Conservation (phyloP, 2,113 vertebrate genomes). For the Thymallus thymallus region DNA sequence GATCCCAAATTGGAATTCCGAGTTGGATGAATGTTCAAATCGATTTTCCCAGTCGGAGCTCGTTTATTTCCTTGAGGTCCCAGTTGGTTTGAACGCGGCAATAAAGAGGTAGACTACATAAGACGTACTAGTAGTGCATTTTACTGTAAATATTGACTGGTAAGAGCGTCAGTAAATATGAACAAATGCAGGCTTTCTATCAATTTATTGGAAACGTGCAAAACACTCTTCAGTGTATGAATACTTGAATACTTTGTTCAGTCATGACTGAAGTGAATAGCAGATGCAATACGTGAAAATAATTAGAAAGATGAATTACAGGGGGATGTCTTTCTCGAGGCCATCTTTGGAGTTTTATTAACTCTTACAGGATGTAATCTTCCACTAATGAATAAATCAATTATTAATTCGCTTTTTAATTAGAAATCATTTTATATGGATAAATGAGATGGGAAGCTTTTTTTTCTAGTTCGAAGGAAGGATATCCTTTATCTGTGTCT, state of each 20-base stretch:
- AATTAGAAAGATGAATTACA: constrained; percentile 52
- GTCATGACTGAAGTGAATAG: constrained; percentile 20
- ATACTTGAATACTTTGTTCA: constrained; percentile 33
- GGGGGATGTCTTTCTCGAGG: constrained; percentile 48
- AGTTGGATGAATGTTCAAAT: too few relatives aligned
- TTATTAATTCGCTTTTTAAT: constrained; percentile 64
- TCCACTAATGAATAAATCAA: constrained; percentile 70
- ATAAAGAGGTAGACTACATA: too few relatives aligned
- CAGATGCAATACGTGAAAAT: constrained; percentile 29
- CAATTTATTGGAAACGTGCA: neutral
- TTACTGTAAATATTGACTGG: neutral
- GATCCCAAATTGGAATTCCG: too few relatives aligned
- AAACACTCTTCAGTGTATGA: constrained; percentile 13
- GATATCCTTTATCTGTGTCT: constrained; percentile 29
- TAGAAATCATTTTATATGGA: constrained; percentile 46
- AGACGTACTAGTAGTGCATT: neutral
- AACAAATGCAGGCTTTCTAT: neutral
- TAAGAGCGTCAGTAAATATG: neutral
- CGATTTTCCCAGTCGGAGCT: too few relatives aligned
- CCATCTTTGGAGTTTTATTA: constrained; percentile 73
- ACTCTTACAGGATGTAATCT: constrained; percentile 56
- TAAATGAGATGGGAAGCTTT: constrained; percentile 34
- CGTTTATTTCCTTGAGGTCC: too few relatives aligned
- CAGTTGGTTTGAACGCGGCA: too few relatives aligned
- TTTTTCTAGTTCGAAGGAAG: constrained; percentile 22